Evolutionary conservation across 2,797 vertebrate genomes (phyloP), one percentile per base, ranked within the genome.

Genomic region (Micrastur ruficollis): DNA sequence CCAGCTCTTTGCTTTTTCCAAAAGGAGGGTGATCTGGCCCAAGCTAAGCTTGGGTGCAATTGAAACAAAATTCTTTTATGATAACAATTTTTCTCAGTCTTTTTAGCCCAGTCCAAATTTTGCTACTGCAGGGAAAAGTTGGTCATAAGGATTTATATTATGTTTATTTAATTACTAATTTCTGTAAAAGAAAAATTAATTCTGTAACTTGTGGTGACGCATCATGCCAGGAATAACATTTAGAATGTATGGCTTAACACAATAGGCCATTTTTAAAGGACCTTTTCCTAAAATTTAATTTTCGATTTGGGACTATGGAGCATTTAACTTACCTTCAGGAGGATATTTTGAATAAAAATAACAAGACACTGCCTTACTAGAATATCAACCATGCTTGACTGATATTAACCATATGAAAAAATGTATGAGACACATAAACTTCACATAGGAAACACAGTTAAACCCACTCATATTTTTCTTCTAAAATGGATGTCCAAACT

Each of bases 291-390:
- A 96, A 96, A 96, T 94, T 97, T 95, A 92, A 94, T 96, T 97
- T 97, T 90, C 96, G 94, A 91, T 89, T 95, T 90, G 81, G 86
- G 94, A 81, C 84, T 90, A 46, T 9, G 62, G 75, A 91, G 63
- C 59, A 72, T 96, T 94, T 93, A 94, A 86, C 82, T 96, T 91
- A 91, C 83, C 59, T 96, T 96, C 79, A 93, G 93, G 66, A 96
- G 87, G 32, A 80, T 97, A 96, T 98, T 98, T 98, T 96, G 83
- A 94, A 94, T 86, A 92, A 97, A 97, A 97, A 97, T 96, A 98
- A 84, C 85, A 96, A 95, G 95, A 94, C 96, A 93, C 59, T 94
- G 63, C 66, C 86, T 92, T 91, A 80, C 85, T 94, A 97, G 96
- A 88, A 85, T 96, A 95, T 96, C 83, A 95, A 7, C 81, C 81